Base-by-base conservation (phyloP, 1,140 invertebrate species). In the Lutraria rhynchaena region DNA sequence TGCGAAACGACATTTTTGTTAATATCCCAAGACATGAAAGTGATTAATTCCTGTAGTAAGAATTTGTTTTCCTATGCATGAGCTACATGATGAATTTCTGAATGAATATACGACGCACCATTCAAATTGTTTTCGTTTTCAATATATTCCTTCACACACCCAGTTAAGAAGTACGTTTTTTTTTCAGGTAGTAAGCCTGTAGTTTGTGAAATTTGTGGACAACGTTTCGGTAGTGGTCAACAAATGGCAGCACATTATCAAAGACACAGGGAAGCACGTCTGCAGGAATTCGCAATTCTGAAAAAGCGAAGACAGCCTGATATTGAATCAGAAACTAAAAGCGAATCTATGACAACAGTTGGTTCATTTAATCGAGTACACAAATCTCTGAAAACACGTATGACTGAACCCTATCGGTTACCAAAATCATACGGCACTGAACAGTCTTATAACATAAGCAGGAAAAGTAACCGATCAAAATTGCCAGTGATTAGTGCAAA, bases 231-330 rank as follows among this genome's bases (percentile, higher is more conserved):
- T 29, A 69, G 22, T 5, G 22, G 5, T 15, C 37, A 49, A 5
- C 76, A 80, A 11, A 69, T 80, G 76, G 27, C 49, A 31, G 63
- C 76, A 5, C 76, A 80, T 60, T 80, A 69, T 37, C 41, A 60
- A 53, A 58, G 31, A 49, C 76, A 80, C 37, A 69, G 55, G 41
- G 76, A 80, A 29, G 33, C 76, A 19, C 49, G 76, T 5, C 55
- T 80, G 7, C 46, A 80, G 33, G 76, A 80, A 37, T 80, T 80
- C 37, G 53, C 53, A 0, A 55, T 67, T 33, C 46, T 80, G 13
- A 65, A 29, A 27, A 65, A 65, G 55, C 76, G 63, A 11, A 31
- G 76, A 27, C 63, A 70, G 22, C 33, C 15, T 13, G 53, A 65
- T n/a, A 29, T 55, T 17, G 46, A 44, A 31, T 46, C 49, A 11